phyloP scores from a whole-genome alignment of 2,113 vertebrate species.

The Ameiurus melas region DNA sequence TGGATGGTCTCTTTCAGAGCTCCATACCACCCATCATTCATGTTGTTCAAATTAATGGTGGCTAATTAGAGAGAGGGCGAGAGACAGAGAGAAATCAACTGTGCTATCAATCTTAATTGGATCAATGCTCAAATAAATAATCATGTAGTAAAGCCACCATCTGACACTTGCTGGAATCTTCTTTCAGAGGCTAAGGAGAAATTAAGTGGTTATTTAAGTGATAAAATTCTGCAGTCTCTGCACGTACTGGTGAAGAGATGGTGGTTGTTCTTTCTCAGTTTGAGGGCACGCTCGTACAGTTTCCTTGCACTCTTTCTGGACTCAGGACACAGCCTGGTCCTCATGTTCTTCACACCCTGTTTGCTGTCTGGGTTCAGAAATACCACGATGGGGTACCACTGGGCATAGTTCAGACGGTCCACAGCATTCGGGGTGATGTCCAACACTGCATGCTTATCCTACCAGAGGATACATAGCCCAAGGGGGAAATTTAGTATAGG shows the following conservation, averaged over 20 bases:
- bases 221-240: neutral
- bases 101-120: neutral
- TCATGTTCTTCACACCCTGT: slow-evolving; percentile 98
- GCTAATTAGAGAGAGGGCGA: slow-evolving; percentile 73
- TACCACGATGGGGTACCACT: slow-evolving; percentile 99
- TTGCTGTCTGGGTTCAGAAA: slow-evolving; percentile 98
- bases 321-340: slow-evolving; percentile 91
- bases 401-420: slow-evolving; percentile 96
- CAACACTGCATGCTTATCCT: slow-evolving; percentile 97
- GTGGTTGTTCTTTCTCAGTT: slow-evolving; percentile 98
- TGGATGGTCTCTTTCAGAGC: slow-evolving; percentile 94
- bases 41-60: slow-evolving; percentile 97
- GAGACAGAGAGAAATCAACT: slow-evolving; percentile 27
- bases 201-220: neutral
- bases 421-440: slow-evolving; percentile 99
- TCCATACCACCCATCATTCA: slow-evolving; percentile 99
- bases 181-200: neutral
- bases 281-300: slow-evolving; percentile 94
- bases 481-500: neutral
- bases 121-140: neutral
- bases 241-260: slow-evolving; percentile 97
- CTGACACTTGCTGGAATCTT: neutral
- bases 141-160: neutral
- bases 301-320: slow-evolving; percentile 97
- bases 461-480: slow-evolving; percentile 21